Base-by-base conservation (phyloP, 2,797 vertebrate genomes). In the Iguana delicatissima region DNA sequence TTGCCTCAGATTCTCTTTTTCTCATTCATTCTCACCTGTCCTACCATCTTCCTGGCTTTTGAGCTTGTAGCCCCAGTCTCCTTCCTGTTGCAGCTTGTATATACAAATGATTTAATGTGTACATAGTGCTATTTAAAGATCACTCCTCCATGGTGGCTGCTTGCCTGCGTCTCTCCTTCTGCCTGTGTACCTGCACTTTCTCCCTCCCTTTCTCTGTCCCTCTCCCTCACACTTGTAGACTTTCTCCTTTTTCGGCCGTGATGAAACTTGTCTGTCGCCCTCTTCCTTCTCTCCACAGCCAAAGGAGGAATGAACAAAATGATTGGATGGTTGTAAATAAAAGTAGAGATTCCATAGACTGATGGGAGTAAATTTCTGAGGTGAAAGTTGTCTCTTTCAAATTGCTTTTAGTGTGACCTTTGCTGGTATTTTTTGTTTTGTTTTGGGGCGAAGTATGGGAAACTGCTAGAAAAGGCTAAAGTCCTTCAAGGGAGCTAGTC, bases 311-410 rank as follows among this genome's bases (percentile, higher is more conserved):
- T 9, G 77, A 59, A 87, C 9, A 73, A 35, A 80, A 38, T 42
- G 59, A 80, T 16, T 22, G 42, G 52, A 72, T 64, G 52, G 50
- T 87, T 92, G 91, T 92, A 92, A 92, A 90, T 88, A 92, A 92
- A 84, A 88, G 80, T 87, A 26, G 38, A 79, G 72, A 84, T 87
- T 87, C 64, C 64, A 32, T 76, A 59, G 2, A 52, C 16, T 62
- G 38, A 69, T 22, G 9, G 12, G 52, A 10, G 29, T 14, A 69
- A 46, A 46, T 76, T 42, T 80, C 16, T 18, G 59, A 32, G 12
- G n/a, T 12, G 62, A 10, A 6, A 7, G 1, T 26, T 2, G 35
- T 4, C 32, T 80, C 72, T 32, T 35, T 73, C 6, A 24, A 4
- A 42, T 82, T 42, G 74, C 38, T 77, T 62, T 12, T 6, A 50